A percentile compares a stretch with the other conserved stretches of the same genome.
Conservation (phyloP, 2,888 invertebrate species). For the Brenthis hecate region DNA sequence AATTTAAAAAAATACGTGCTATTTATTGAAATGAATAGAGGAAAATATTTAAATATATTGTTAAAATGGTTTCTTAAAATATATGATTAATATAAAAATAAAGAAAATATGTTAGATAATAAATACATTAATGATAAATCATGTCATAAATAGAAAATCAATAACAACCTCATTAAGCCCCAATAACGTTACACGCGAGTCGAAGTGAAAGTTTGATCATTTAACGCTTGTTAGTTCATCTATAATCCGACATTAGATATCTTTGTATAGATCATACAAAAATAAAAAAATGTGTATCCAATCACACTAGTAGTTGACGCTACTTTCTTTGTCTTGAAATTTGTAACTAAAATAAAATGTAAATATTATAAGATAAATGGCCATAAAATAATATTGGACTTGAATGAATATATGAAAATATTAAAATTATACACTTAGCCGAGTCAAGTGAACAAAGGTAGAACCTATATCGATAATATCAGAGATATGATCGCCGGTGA, state of each 20-base stretch:
- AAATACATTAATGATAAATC: background rate
- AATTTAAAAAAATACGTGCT: too few species aligned
- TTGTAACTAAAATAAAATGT: background rate
- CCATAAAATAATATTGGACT: too few species aligned
- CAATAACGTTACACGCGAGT: conserved; percentile 13
- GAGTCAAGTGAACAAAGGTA: conserved; percentile 43
- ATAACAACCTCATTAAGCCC: conserved; percentile 11
- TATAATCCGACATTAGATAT: conserved; percentile 31
- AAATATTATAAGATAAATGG: too few species aligned
- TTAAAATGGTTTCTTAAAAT: too few species aligned
- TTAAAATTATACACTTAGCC: background rate
- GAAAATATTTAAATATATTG: too few species aligned
- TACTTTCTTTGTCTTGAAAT: background rate
- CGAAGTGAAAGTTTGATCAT: conserved; percentile 28
- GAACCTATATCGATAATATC: conserved; percentile 45
- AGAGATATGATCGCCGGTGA: conserved; percentile 43
- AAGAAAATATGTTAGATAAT: background rate
- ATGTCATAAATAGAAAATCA: conserved; percentile 4
- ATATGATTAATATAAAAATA: too few species aligned
- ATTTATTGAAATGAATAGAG: too few species aligned
- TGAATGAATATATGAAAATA: conserved; percentile 9
- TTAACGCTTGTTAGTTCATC: conserved; percentile 27
- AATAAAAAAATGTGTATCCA: conserved; percentile 12
- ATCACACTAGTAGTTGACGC: conserved; percentile 16
- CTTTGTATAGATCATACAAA: conserved; percentile 12